phyloP scores from a whole-genome alignment of 2,113 vertebrate genomes.

The Silurus meridionalis region DNA sequence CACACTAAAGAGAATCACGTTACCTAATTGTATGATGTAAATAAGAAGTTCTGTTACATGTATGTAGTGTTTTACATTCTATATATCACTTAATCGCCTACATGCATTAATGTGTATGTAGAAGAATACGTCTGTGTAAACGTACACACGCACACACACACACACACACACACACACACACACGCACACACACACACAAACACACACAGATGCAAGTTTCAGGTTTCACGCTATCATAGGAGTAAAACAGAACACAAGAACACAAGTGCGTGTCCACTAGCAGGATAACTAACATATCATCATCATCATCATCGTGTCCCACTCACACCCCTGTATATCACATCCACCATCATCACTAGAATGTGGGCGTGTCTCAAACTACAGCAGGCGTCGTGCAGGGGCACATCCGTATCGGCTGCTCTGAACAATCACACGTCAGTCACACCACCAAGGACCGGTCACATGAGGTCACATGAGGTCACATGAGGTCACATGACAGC shows the following conservation, averaged over 20 bases:
- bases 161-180: not conserved
- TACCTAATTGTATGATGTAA: not conserved
- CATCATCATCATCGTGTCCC: not conserved
- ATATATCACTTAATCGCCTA: not conserved
- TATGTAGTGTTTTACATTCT: slow-evolving; percentile 1
- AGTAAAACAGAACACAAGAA: not conserved
- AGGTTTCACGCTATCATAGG: not conserved
- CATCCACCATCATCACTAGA: not conserved
- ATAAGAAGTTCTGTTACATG: not conserved
- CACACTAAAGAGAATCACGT: slow-evolving; percentile 1
- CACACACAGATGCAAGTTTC: not conserved
- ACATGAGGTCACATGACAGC: not conserved
- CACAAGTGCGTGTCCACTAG: too few relatives aligned
- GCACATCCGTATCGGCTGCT: not conserved
- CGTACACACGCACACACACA: not conserved
- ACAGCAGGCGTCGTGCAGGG: not conserved
- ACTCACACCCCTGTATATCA: not conserved
- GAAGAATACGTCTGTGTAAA: not conserved
- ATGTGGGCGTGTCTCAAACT: not conserved
- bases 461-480: too few relatives aligned
- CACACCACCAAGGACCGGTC: not conserved
- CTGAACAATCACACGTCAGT: not conserved
- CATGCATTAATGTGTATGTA: not conserved
- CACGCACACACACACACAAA: not conserved
- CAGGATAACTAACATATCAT: not conserved